Evolutionary conservation across 1,140 invertebrate genomes (phyloP).

Genomic region (Orchesella cincta): DNA sequence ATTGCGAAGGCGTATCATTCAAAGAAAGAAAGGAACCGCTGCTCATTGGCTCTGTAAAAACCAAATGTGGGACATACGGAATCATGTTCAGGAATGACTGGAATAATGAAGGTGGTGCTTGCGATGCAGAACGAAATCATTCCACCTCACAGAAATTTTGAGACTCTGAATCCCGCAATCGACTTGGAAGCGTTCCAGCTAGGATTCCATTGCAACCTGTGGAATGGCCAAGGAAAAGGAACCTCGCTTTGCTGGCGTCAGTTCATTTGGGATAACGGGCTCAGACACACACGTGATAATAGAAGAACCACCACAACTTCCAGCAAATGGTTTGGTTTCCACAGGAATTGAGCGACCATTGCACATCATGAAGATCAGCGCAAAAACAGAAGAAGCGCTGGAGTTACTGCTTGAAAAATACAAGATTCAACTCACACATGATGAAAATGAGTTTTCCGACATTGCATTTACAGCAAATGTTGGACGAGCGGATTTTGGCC

Average conservation of each 20-base stretch:
- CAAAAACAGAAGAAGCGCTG: constrained; percentile 34
- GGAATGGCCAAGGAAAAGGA: neutral
- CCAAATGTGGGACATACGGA: neutral
- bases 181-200: constrained; percentile 9
- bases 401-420: constrained; percentile 34
- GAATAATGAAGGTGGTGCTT: neutral
- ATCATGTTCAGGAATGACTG: neutral
- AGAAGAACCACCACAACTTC: constrained; percentile 33
- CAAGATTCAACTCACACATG: neutral
- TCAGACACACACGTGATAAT: constrained; percentile 41
- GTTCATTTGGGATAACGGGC: constrained; percentile 43
- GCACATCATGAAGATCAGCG: neutral
- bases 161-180: neutral
- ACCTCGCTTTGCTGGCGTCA: constrained; percentile 11
- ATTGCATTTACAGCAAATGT: constrained; percentile 38
- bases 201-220: neutral
- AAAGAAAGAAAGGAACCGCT: neutral
- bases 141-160: constrained; percentile 7
- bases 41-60: neutral
- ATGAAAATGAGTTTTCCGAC: neutral
- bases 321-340: neutral
- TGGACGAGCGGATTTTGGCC: constrained; percentile 37
- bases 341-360: neutral
- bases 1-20: neutral
- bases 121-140: neutral